Base-by-base conservation (phyloP, 2,888 invertebrate species). In the Saturnia pavonia region DNA sequence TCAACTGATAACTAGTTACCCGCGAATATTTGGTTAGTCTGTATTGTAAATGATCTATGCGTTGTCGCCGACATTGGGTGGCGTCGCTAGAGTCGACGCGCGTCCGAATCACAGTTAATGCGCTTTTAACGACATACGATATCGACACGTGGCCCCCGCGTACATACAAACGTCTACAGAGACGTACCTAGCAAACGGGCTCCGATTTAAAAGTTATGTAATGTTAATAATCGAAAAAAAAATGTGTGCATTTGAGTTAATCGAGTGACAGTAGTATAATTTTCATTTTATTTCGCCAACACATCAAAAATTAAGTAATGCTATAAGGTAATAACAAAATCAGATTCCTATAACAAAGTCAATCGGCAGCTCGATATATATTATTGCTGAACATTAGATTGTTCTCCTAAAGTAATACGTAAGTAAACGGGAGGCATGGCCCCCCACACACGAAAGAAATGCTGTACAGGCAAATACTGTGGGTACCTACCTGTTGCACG, bases 71-170 rank as follows among this genome's bases (percentile, higher is more conserved):
- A 19, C 67, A 43, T 48, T 65, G 69, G 68, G 66, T 69, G 69
- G 71, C 63, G 72, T 67, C 72, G 69, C 51, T 34, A 67, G 69
- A 67, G 68, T 68, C 68, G 70, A 54, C 66, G 54, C 70, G 42
- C 67, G 54, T 66, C 70, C 78, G 78, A 82, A 79, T 81, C 80
- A 74, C 75, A 79, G 83, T 83, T 90, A 89, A 90, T 88, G 89
- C 77, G 87, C 86, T 86, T 88, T 87, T 87, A 88, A 87, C 88
- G 87, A 88, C 82, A 80, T 76, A 74, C 75, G 78, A 79, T 82
- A 82, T 79, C 81, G 80, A 82, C 85, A 86, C 85, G 85, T 84
- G 85, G 79, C 79, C 73, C 57, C 74, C 63, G 71, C 70, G 65
- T 69, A 69, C 72, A 67, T 60, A 48, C 63, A 66, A 34, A 67